Conservation (phyloP, 1,140 invertebrate species). For the Solenopsis invicta region DNA sequence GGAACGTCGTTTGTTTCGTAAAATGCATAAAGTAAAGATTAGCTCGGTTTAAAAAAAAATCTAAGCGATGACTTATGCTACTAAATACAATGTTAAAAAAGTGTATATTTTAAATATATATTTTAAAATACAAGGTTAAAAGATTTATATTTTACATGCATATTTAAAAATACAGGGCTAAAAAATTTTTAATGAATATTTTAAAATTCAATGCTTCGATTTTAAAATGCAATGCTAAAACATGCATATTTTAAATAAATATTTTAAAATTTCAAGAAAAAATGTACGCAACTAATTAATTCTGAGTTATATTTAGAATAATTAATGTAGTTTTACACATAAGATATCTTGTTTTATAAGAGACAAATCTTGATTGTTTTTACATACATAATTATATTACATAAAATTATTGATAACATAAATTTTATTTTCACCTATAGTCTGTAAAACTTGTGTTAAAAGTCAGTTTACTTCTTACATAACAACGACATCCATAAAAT, state of each 20-base stretch:
- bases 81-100: background rate
- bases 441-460: background rate
- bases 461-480: background rate
- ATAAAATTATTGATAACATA: background rate
- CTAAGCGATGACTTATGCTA: background rate
- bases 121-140: background rate
- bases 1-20: background rate
- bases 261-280: background rate
- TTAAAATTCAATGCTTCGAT: background rate
- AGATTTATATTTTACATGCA: background rate
- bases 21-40: slow-evolving; percentile 12
- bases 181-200: no score
- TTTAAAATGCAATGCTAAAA: background rate
- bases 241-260: background rate
- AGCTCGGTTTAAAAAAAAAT: background rate
- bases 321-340: background rate
- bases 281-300: background rate
- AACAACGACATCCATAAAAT: background rate
- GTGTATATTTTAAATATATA: background rate
- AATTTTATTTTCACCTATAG: background rate
- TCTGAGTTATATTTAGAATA: background rate
- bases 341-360: background rate
- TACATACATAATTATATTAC: background rate
- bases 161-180: background rate
- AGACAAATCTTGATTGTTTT: background rate